These are phyloP conservation scores for Nomia melanderi DNA, from an alignment of 1,140 invertebrate species.

Conservation along the genomic window DNA sequence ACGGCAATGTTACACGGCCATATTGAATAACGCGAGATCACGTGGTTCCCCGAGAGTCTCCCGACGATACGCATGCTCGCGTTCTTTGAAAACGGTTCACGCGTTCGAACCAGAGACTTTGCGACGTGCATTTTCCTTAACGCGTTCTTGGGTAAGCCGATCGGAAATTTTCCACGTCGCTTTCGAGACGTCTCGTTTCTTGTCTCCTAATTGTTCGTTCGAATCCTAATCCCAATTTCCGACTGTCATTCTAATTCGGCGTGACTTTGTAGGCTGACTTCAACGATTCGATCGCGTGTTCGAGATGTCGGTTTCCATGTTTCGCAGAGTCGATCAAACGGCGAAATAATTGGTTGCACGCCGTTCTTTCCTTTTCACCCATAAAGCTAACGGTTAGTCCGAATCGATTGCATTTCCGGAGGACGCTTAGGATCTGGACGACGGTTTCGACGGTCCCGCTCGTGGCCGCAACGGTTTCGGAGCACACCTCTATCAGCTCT, in stretches of 20 bases:
- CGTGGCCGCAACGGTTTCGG: neutral
- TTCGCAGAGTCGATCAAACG: constrained; percentile 27
- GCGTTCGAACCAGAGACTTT: no score
- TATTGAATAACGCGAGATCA: constrained; percentile 33
- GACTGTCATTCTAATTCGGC: no score
- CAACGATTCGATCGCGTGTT: constrained; percentile 42
- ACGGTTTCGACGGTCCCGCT: constrained; percentile 46
- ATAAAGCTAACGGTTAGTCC: constrained; percentile 64
- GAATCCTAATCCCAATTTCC: no score
- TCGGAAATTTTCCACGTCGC: no score
- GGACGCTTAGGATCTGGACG: constrained; percentile 62
- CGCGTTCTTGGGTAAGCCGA: no score
- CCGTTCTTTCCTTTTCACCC: constrained; percentile 49
- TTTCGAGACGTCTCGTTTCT: no score
- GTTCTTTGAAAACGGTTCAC: neutral
- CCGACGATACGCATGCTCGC: constrained; percentile 12
- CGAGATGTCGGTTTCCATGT: neutral
- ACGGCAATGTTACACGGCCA: constrained; percentile 25
- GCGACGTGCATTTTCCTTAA: no score
- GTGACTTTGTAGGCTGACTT: neutral
- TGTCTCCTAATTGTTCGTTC: no score
- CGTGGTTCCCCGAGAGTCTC: neutral
- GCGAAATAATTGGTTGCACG: constrained; percentile 56
- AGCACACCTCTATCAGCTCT: constrained; percentile 60
- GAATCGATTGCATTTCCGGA: constrained; percentile 71